A percentile compares a stretch with the other conserved stretches of the same genome.
These are phyloP conservation scores for Eptatretus atami DNA, from an alignment of 2,797 vertebrate genomes.

Conservation along the genomic window DNA sequence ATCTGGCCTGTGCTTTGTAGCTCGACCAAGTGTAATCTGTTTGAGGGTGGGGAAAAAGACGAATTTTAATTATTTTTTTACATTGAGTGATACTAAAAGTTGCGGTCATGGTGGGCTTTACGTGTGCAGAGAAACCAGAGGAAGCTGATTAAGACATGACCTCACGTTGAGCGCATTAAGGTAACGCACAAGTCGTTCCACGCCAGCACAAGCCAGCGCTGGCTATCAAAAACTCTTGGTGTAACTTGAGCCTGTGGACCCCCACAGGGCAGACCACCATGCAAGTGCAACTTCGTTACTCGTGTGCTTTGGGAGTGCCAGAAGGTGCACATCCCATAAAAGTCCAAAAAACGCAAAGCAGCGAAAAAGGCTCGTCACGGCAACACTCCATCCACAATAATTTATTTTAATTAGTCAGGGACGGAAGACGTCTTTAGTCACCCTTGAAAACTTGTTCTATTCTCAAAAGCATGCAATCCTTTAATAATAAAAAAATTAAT, in stretches of 20 bases:
- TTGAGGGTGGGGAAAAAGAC: too few species aligned
- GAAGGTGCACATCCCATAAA: slow-evolving; percentile 1
- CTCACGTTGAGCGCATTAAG: slow-evolving; percentile 77
- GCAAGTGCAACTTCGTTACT: too few species aligned
- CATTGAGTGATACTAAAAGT: too few species aligned
- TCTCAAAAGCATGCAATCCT: too few species aligned
- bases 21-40: slow-evolving; percentile 71
- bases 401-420: too few species aligned
- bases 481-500: too few species aligned
- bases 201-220: slow-evolving; percentile 55
- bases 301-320: background rate
- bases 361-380: background rate
- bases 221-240: slow-evolving; percentile 79
- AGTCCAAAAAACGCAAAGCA: background rate
- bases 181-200: slow-evolving; percentile 79
- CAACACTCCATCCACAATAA: background rate
- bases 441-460: too few species aligned
- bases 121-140: too few species aligned
- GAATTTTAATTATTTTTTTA: too few species aligned
- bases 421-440: too few species aligned
- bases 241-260: slow-evolving; percentile 50
- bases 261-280: background rate
- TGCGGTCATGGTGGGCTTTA: too few species aligned
- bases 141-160: slow-evolving; percentile 14
- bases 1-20: slow-evolving; percentile 94